Base-by-base conservation (phyloP, 2,888 invertebrate species). In the Xylocampa areola region DNA sequence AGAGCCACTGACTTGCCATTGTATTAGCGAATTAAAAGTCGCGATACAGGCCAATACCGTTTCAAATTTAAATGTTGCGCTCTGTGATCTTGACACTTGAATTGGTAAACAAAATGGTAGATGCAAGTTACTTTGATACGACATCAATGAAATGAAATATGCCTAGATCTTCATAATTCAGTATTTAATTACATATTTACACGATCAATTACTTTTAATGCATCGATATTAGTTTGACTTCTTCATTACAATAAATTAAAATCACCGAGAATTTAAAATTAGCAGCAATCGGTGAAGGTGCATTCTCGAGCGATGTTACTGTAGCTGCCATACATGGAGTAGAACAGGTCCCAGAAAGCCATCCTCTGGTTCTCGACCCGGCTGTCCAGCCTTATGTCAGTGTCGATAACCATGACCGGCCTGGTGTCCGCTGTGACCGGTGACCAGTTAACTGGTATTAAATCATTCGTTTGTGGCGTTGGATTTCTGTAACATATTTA, bases 311-410 rank as follows among this genome's bases (percentile, higher is more conserved):
- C 65, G 19, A 90, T 76, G 48, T 82, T 87, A 51, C 84, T 88
- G 37, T 85, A 81, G 58, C 74, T 83, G 4, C 87, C 91, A 30
- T 92, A 92, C 16, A 82, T 68, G 6, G 80, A 77, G 52, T 90
- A 89, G 62, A 93, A 93, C 1, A 93, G 82, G 45, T 93, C 91
- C 94, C 94, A 93, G 65, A 90, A 93, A 0, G 92, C 88, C 87
- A 91, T 90, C 14, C 91, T 83, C 5, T 88, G 82, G 41, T 88
- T 85, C 41, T 81, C 77, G 4, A 88, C 83, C 41, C 94, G 77
- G 19, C 79, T 73, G 29, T 87, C 84, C 48, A 90, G 59, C 10
- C 64, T 59, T 2, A 90, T 65, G 7, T 89, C 81, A 0, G 82
- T 75, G 60, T 89, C 91, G 4, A 93, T 92, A 5, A 87, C 77